phyloP scores from a whole-genome alignment of 2,888 invertebrate genomes.

The Patella pellucida region DNA sequence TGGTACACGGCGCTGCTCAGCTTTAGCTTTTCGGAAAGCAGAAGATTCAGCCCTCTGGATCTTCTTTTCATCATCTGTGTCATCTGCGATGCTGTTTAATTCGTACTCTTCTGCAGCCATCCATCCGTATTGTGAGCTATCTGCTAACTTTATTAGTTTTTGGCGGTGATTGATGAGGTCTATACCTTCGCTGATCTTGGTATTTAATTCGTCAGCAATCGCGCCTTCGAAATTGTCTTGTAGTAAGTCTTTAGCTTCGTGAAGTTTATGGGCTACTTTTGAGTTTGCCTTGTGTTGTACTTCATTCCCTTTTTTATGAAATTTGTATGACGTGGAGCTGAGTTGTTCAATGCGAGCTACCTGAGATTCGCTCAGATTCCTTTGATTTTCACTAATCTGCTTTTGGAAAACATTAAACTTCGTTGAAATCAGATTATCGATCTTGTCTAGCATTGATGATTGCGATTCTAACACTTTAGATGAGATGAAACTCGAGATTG shows the following conservation, averaged over 20 bases:
- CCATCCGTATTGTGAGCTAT: conserved; percentile 11
- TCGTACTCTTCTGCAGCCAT: conserved; percentile 8
- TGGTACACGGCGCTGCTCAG: neutral
- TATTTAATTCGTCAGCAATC: neutral
- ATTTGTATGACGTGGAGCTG: conserved; percentile 6
- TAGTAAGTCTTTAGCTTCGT: conserved; percentile 13
- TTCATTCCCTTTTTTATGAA: conserved; percentile 22
- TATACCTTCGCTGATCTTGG: neutral
- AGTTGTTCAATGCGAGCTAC: conserved; percentile 22
- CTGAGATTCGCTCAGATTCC: conserved; percentile 13
- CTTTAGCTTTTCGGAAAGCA: conserved; percentile 4
- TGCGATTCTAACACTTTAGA: neutral
- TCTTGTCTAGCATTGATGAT: neutral
- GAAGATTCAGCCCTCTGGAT: conserved; percentile 13
- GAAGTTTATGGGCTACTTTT: conserved; percentile 15
- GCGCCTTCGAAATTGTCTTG: neutral
- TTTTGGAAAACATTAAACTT: conserved; percentile 9
- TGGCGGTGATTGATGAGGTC: neutral
- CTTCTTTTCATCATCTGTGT: conserved; percentile 17
- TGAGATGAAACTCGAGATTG: too few species aligned
- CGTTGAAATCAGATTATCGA: conserved; percentile 7
- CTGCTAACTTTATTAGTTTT: conserved; percentile 16
- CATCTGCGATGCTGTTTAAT: conserved; percentile 18
- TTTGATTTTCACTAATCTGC: neutral
- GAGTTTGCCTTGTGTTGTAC: conserved; percentile 13